These are phyloP conservation scores for Drosophila orena DNA, from an alignment of 1,140 invertebrate species.

Conservation along the genomic window DNA sequence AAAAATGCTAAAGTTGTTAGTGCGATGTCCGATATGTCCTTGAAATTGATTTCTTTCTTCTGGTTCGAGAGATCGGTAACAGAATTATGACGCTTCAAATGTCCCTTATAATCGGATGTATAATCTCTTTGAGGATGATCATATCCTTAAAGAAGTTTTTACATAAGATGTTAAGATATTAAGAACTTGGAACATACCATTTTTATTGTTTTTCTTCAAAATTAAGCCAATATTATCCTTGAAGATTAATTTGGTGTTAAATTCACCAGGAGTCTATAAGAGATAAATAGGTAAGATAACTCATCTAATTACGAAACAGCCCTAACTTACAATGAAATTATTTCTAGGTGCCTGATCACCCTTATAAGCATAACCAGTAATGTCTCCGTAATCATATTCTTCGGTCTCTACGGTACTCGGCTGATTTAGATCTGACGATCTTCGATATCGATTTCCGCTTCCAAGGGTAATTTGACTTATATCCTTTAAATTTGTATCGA, in stretches of 20 bases:
- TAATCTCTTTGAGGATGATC: conserved; percentile 26
- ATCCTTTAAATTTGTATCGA: background rate
- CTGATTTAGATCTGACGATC: background rate
- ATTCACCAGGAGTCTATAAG: conserved; percentile 19
- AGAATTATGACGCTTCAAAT: background rate
- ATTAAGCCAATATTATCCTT: background rate
- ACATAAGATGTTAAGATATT: background rate
- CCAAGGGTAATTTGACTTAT: background rate
- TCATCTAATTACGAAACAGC: background rate
- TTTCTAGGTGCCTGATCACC: conserved; percentile 1
- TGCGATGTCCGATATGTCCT: conserved; percentile 91
- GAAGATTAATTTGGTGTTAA: background rate
- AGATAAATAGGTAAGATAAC: background rate
- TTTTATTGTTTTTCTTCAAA: conserved; percentile 46
- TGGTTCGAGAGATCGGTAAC: conserved; percentile 23
- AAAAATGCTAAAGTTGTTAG: conserved; percentile 91
- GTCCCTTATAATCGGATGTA: background rate
- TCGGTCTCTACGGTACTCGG: conserved; percentile 16
- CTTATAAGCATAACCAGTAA: conserved; percentile 67
- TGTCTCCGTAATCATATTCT: conserved; percentile 60
- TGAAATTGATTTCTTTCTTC: conserved; percentile 87
- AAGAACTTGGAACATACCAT: conserved; percentile 30
- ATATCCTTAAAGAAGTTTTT: conserved; percentile 33
- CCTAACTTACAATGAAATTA: conserved; percentile 23
- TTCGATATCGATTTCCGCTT: background rate